Percentiles rank a stretch among this genome's conserved stretches.
phyloP scores from a whole-genome alignment of 2,113 vertebrate genomes.

The Barnardius zonarius region DNA sequence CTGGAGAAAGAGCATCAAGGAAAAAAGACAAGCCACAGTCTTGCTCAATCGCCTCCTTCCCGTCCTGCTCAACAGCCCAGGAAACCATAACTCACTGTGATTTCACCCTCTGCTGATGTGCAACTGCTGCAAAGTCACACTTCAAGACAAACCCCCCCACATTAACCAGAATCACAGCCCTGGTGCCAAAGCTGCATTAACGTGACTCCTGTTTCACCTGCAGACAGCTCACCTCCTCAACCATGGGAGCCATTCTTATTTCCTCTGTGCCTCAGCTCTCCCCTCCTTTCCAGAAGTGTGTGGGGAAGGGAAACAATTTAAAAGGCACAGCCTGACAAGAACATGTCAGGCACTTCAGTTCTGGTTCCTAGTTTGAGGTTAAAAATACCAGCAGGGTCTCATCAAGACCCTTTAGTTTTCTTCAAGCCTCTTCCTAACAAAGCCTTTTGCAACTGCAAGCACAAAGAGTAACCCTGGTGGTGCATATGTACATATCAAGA shows the following conservation, averaged over 20 bases:
- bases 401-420: background rate
- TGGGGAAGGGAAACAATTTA: background rate
- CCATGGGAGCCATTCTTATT: background rate
- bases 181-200: background rate
- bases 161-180: conserved; percentile 16
- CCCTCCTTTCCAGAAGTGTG: background rate
- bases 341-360: background rate
- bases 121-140: conserved; percentile 61
- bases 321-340: background rate
- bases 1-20: conserved; percentile 57
- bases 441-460: background rate
- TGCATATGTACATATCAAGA: rapidly evolving
- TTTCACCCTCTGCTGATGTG: conserved; percentile 65
- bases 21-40: conserved; percentile 40
- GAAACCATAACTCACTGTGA: conserved; percentile 69
- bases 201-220: background rate
- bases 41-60: conserved; percentile 66
- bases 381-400: background rate
- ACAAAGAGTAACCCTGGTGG: background rate
- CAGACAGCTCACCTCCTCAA: background rate
- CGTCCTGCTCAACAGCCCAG: conserved; percentile 68
- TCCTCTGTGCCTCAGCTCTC: background rate
- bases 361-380: background rate
- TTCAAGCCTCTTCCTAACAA: background rate
- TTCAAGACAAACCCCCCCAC: background rate